Conservation (phyloP, 2,888 invertebrate species). For the Mesorhabditis belari region DNA sequence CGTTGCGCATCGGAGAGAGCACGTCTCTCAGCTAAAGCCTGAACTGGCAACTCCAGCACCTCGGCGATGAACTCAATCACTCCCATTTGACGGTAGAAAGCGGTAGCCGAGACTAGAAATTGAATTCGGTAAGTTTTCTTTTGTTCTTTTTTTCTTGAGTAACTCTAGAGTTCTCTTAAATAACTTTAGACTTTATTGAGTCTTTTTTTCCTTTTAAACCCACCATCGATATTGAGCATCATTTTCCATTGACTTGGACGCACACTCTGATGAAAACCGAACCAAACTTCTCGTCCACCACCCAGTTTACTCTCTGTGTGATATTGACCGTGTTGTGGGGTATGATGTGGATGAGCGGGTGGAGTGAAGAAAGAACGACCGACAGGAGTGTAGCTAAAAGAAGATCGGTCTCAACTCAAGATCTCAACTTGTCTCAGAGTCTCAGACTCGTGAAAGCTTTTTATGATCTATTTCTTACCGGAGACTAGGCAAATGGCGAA, state of each 20-base stretch:
- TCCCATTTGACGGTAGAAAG: slow-evolving; percentile 98
- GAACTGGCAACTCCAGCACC: slow-evolving; percentile 60
- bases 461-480: slow-evolving; percentile 59
- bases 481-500: slow-evolving; percentile 98
- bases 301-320: slow-evolving; percentile 64
- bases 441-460: background rate
- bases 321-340: slow-evolving; percentile 58
- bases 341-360: slow-evolving; percentile 11
- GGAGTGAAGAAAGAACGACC: slow-evolving; percentile 93
- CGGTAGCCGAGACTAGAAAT: slow-evolving; percentile 86
- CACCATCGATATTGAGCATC: slow-evolving; percentile 99
- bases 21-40: slow-evolving; percentile 47
- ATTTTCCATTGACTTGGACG: slow-evolving; percentile 99
- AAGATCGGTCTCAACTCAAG: no score
- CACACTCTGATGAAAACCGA: slow-evolving; percentile 99
- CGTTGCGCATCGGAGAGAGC: slow-evolving; percentile 58
- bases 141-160: no score
- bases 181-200: no score
- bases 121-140: no score
- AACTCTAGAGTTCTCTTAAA: no score
- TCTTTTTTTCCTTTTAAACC: background rate
- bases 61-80: slow-evolving; percentile 99
- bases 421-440: background rate
- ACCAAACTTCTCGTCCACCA: slow-evolving; percentile 72
- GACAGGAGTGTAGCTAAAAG: slow-evolving; percentile 80